Base-by-base conservation (phyloP, 2,113 vertebrate species). In the Talpa occidentalis region DNA sequence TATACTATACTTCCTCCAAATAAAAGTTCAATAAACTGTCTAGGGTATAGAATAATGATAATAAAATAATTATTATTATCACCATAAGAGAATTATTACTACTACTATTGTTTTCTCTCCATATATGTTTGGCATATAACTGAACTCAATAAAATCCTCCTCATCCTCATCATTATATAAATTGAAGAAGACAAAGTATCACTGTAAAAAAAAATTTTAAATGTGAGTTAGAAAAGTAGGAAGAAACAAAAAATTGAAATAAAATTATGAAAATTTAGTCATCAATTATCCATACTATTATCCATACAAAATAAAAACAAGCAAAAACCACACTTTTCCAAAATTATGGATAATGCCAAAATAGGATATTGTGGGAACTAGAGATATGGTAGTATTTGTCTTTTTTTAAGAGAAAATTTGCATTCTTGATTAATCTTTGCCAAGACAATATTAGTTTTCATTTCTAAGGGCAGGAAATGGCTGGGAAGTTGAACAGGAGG, bases 221-320 rank as follows among this genome's bases (percentile, higher is more conserved):
- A 30, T 60, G 17, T 49, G 16, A 86, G 32, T 16, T 30, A 74
- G 26, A 72, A 87, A 49, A 85, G 60, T 0, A 86, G 10, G 83
- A 72, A 90, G 16, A 91, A 56, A 47, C 17, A 74, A 54, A 14
- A 72, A 67, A 12, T 44, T 95, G 10, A 91, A 88, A 79, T 76
- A 77, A 66, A 21, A 90, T 91, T 59, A 89, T 79, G 35, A 78
- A 83, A 92, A 84, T 82, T 66, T 32, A 10, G 37, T 73, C 59
- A 44, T 28, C 15, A 84, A 59, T 37, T 30, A 54, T 19, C 16
- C 52, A 54, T 37, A 88, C 22, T 26, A 59, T 69, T 80, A 84
- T 19, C 35, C 32, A 77, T 62, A 47, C 26, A 93, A 94, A 87
- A 90, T n/a, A 73, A 90, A 95, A 94, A 67, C 17, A 88, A 94